phyloP scores from a whole-genome alignment of 2,113 vertebrate species.

The Ictidomys tridecemlineatus region DNA sequence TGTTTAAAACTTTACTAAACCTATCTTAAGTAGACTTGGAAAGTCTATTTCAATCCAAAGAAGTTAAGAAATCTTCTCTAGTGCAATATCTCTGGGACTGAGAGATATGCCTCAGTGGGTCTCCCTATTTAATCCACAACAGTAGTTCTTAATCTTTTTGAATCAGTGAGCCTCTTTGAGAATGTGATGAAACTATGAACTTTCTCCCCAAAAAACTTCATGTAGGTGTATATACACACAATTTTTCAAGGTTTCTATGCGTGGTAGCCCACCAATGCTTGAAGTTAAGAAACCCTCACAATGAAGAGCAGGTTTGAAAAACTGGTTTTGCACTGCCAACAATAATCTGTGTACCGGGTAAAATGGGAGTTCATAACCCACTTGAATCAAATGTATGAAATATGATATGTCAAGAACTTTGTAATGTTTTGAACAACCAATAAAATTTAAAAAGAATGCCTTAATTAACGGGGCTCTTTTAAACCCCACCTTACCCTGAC shows the following conservation, averaged over 20 bases:
- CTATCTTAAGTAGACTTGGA: neutral
- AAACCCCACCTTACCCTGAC: neutral
- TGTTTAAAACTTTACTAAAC: neutral
- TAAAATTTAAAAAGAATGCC: too few relatives aligned
- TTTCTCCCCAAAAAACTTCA: neutral
- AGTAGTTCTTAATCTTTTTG: neutral
- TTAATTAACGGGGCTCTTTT: neutral
- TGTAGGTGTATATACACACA: neutral
- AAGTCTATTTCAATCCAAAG: neutral
- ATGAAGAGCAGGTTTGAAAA: neutral
- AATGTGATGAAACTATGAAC: neutral
- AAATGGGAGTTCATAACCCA: too few relatives aligned
- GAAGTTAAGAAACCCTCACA: neutral
- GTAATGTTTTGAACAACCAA: too few relatives aligned
- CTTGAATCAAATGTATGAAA: too few relatives aligned
- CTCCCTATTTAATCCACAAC: neutral
- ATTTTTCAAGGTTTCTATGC: neutral
- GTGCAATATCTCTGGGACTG: neutral
- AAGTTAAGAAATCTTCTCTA: slow-evolving; percentile 44
- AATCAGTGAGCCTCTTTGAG: neutral
- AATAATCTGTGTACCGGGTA: neutral
- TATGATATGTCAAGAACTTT: too few relatives aligned
- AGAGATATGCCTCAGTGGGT: neutral
- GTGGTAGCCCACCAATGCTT: neutral
- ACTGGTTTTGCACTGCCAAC: neutral